Percentiles rank a stretch among this genome's conserved stretches.
Evolutionary conservation across 1,140 invertebrate genomes (phyloP).

Genomic region (Drosophila sproati): DNA sequence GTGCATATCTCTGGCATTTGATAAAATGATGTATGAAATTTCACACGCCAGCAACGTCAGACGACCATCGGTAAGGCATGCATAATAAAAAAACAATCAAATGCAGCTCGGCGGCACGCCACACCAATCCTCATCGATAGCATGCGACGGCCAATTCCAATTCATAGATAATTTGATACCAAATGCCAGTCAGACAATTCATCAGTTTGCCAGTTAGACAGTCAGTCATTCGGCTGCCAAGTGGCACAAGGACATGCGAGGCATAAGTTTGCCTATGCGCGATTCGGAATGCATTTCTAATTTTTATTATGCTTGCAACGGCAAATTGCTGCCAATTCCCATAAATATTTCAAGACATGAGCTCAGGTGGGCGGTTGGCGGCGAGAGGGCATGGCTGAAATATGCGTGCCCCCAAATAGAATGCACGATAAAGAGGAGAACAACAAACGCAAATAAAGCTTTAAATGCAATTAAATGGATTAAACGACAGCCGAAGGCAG

Average conservation of each 20-base stretch:
- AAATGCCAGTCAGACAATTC: constrained; percentile 58
- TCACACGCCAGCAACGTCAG: constrained; percentile 47
- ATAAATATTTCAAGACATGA: constrained; percentile 39
- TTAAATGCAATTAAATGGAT: constrained; percentile 74
- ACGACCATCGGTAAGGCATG: background rate
- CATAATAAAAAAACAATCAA: constrained; percentile 43
- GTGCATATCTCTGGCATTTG: constrained; percentile 29
- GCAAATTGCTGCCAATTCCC: constrained; percentile 33
- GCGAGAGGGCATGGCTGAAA: background rate
- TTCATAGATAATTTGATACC: constrained; percentile 80
- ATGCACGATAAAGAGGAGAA: constrained; percentile 19
- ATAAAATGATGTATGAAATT: constrained; percentile 73
- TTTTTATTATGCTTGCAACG: constrained; percentile 67
- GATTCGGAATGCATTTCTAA: constrained; percentile 71
- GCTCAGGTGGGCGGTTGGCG: background rate
- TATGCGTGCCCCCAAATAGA: constrained; percentile 38
- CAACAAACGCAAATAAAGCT: constrained; percentile 18
- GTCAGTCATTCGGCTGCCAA: constrained; percentile 39
- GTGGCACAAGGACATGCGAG: constrained; percentile 71
- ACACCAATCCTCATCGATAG: constrained; percentile 55
- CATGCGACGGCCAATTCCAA: constrained; percentile 69
- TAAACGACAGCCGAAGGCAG: constrained; percentile 47
- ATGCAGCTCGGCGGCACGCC: constrained; percentile 12
- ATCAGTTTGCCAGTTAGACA: constrained; percentile 32
- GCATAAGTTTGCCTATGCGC: constrained; percentile 35